These are phyloP conservation scores for Camponotus pennsylvanicus DNA, from an alignment of 1,140 invertebrate genomes.

Conservation along the genomic window DNA sequence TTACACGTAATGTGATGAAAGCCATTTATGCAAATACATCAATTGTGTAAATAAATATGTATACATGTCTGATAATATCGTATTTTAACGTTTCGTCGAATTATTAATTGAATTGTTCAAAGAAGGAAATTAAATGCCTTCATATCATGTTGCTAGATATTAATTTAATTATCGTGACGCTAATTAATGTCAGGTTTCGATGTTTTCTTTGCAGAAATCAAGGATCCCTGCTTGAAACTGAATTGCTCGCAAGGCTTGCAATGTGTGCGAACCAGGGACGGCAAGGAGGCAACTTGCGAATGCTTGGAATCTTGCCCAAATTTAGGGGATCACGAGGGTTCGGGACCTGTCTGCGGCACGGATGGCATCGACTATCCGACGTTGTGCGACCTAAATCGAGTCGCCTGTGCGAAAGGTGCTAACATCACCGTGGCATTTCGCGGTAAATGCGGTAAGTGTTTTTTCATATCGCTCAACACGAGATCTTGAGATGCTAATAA, in stretches of 20 bases:
- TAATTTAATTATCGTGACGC: not conserved
- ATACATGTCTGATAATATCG: not conserved
- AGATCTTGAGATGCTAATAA: not conserved
- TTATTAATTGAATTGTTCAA: not conserved
- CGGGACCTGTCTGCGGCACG: conserved; percentile 91
- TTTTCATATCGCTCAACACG: not conserved
- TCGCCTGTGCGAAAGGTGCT: conserved; percentile 90
- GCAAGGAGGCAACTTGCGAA: conserved; percentile 90
- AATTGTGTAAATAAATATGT: not conserved
- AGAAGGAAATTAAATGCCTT: not conserved
- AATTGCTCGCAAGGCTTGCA: conserved; percentile 91
- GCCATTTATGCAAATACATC: not conserved
- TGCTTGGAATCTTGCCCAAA: conserved; percentile 92
- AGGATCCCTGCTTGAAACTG: conserved; percentile 92
- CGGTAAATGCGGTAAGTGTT: conserved; percentile 95
- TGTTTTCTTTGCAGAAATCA: conserved; percentile 89
- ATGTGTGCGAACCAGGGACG: conserved; percentile 92
- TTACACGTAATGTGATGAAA: not conserved
- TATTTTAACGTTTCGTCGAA: not conserved
- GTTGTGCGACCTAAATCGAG: conserved; percentile 92
- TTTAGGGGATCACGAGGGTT: conserved; percentile 93
- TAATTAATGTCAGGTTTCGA: not conserved
- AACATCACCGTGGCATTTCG: conserved; percentile 95
- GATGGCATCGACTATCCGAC: conserved; percentile 92
- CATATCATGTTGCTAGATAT: not conserved